Conservation (phyloP, 1,140 invertebrate species). For the Semibalanus balanoides region DNA sequence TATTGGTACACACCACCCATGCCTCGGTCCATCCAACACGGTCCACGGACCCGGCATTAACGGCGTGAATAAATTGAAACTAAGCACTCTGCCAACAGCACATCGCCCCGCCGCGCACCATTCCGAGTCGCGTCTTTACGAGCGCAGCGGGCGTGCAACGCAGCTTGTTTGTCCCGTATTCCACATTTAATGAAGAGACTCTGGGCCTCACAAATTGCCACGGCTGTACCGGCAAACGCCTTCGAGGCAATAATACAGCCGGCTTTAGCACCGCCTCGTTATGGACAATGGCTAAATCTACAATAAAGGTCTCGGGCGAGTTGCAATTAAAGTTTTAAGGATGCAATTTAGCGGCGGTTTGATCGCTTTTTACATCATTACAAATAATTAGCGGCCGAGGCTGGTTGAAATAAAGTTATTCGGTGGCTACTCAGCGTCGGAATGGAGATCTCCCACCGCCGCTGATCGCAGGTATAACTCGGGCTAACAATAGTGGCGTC, state of each 20-base stretch:
- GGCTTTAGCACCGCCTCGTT: not conserved
- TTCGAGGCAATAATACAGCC: not conserved
- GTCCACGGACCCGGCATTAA: too few relatives aligned
- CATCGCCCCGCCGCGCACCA: too few relatives aligned
- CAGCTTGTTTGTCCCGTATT: not conserved
- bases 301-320: not conserved
- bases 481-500: too few relatives aligned
- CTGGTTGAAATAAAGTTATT: not conserved
- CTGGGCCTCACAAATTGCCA: not conserved
- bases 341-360: not conserved
- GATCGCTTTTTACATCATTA: not conserved
- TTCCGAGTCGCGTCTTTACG: not conserved
- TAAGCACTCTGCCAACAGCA: not conserved
- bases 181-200: not conserved
- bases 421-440: not conserved
- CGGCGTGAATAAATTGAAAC: not conserved
- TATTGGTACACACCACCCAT: too few relatives aligned
- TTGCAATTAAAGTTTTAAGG: not conserved
- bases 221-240: not conserved
- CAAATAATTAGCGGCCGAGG: not conserved
- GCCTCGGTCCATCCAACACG: too few relatives aligned
- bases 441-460: not conserved
- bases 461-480: not conserved
- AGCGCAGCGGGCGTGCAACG: not conserved
- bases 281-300: not conserved